Evolutionary conservation across 30 jellyfish, hydroid and myxozoan genomes (phyloP), one percentile per base, ranked within the genome.

Genomic region (Phacellophora camtschatica): DNA sequence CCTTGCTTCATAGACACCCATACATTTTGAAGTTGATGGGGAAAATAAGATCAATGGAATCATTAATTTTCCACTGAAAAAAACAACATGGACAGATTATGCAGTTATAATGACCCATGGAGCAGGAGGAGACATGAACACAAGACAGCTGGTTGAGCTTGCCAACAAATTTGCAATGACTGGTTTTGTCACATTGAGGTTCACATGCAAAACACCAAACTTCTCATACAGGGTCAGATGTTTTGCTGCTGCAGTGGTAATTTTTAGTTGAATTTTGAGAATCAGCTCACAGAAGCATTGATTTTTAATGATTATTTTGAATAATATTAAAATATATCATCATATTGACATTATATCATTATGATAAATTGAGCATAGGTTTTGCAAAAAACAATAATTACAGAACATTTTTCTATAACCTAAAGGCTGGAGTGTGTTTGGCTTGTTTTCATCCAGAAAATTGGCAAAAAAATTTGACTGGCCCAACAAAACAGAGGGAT

Each of bases 91-190:
- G 87, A 72, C 79, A 22, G 36, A 75, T 13, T 81, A 34, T 49
- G 88, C 77, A 16, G 81, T 88, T 9, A 35, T 88, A 16, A 50
- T 88, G 53, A 88, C 97, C 5, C 97, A 88, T 56, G 97, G 97
- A 36, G 97, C 97, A 16, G 97, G 97, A 24, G 97, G 97, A 65
- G 97, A 88, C 58, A 70, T 88, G 90, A 81, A 72, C 31, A 24
- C 86, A 48, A 51, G 15, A 24, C 90, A 71, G 28, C 57, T 88
- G 16, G 66, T 20, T 22, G 39, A 48, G 24, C 58, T 81, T 5
- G 66, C 94, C 20, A 66, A 66, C 13, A 46, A 65, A 12, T 31
- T 71, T 36, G 72, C 90, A 0, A 27, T 24, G 25, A 64, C 83
- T 29, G 97, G 95, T 0, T 50, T 88, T 31, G 29, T 73, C 32